Base-by-base conservation (phyloP, 1,140 invertebrate species). In the Cherax destructor region DNA sequence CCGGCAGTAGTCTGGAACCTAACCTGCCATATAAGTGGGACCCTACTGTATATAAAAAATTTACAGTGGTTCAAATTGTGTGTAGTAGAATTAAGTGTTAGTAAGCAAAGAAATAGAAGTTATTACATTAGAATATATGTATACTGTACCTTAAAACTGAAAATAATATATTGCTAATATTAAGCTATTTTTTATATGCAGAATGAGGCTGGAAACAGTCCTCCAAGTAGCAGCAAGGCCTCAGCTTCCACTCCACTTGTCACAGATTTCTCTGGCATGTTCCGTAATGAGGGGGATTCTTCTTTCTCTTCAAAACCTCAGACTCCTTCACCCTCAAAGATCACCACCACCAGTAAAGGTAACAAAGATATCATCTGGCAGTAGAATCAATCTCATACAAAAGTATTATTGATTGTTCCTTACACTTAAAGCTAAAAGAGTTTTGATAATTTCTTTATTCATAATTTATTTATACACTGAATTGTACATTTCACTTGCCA, bases 181-280 rank as follows among this genome's bases (percentile, higher is more conserved):
- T 1, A 77, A 18, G 13, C 49, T 56, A 5, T 76, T 7, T 83
- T 88, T 81, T 0, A 7, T 5, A 30, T 30, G 16, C 81, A 90
- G 65, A 90, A 83, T 84, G 88, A 90, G 52, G 21, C 88, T 10
- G 81, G 81, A 50, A 90, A 52, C 56, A 90, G 88, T 24, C 87
- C 86, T n/a, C 78, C 88, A 76, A n/a, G n/a, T n/a, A 49, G 50
- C 24, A 77, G 59, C n/a, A 24, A 30, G 13, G 30, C 13, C 18
- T 56, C 65, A 13, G 49, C 80, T 41, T 50, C 80, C 10, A 49
- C 74, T n/a, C 80, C 69, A 4, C 88, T 78, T 10, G 72, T 84
- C 5, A 83, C 81, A 41, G 74, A 90, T 52, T 90, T 90, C 88
- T 90, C 88, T 30, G 88, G 88, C 9, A 90, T 90, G 88, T 90